These are phyloP conservation scores for Cantharis rufa DNA, from an alignment of 2,888 invertebrate species.

Conservation along the genomic window DNA sequence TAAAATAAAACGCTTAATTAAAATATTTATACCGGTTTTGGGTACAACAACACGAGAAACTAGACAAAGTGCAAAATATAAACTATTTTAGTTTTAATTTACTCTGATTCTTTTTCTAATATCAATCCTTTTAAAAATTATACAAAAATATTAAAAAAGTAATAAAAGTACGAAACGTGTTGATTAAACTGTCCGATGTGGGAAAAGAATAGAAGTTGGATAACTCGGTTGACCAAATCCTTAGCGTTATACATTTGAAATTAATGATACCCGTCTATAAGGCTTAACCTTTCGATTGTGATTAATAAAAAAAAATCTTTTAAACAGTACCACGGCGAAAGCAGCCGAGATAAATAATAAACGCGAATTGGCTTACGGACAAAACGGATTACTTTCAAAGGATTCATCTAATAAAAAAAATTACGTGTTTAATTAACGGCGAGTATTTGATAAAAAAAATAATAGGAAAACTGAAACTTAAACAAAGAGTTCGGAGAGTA, in stretches of 20 bases:
- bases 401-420: not conserved
- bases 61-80: too few species aligned
- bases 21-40: too few species aligned
- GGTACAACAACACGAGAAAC: too few species aligned
- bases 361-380: not conserved
- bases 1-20: too few species aligned
- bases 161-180: not conserved
- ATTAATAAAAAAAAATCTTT: not conserved
- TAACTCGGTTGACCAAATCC: not conserved
- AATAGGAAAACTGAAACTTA: slow-evolving; percentile 7
- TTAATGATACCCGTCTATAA: not conserved
- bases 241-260: not conserved
- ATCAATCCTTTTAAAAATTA: too few species aligned
- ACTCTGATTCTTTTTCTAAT: too few species aligned
- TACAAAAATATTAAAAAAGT: not conserved
- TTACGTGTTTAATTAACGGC: not conserved
- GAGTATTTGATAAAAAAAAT: not conserved
- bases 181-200: not conserved
- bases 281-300: not conserved
- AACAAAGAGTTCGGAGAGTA: slow-evolving; percentile 19
- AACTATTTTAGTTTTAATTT: too few species aligned
- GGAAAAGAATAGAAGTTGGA: not conserved
- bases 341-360: not conserved
- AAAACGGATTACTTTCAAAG: not conserved
- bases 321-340: not conserved